Conservation (phyloP, 1,140 invertebrate genomes). For the Forficula auricularia region DNA sequence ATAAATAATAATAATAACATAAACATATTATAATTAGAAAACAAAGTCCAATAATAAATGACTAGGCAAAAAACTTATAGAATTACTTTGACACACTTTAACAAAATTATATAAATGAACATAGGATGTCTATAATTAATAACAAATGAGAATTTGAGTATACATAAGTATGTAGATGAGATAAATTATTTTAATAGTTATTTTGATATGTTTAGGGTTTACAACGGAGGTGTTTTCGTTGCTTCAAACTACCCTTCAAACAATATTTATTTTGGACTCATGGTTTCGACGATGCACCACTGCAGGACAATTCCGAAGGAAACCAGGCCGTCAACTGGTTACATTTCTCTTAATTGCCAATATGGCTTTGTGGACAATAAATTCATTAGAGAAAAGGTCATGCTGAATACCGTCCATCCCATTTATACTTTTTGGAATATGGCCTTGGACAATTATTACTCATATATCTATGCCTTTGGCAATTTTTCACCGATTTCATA, state of each 20-base stretch:
- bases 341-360: conserved; percentile 71
- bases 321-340: conserved; percentile 64
- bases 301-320: conserved; percentile 39
- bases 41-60: too few relatives aligned
- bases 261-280: conserved; percentile 68
- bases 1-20: too few relatives aligned
- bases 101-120: too few relatives aligned
- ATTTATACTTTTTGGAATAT: conserved; percentile 60
- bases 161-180: too few relatives aligned
- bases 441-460: conserved; percentile 75
- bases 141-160: too few relatives aligned
- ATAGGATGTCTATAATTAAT: too few relatives aligned
- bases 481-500: conserved; percentile 72
- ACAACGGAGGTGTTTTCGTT: conserved; percentile 40
- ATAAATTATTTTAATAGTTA: too few relatives aligned
- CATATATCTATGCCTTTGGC: conserved; percentile 69
- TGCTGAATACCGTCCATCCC: conserved; percentile 60
- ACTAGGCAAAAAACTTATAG: too few relatives aligned
- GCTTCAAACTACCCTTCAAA: conserved; percentile 52
- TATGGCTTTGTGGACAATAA: conserved; percentile 73
- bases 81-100: too few relatives aligned
- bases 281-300: conserved; percentile 48
- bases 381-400: conserved; percentile 65
- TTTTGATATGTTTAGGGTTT: conserved; percentile 34
- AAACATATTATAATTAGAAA: too few relatives aligned